These are phyloP conservation scores for Chaetura pelagica DNA, from an alignment of 2,113 vertebrate species.

Conservation along the genomic window DNA sequence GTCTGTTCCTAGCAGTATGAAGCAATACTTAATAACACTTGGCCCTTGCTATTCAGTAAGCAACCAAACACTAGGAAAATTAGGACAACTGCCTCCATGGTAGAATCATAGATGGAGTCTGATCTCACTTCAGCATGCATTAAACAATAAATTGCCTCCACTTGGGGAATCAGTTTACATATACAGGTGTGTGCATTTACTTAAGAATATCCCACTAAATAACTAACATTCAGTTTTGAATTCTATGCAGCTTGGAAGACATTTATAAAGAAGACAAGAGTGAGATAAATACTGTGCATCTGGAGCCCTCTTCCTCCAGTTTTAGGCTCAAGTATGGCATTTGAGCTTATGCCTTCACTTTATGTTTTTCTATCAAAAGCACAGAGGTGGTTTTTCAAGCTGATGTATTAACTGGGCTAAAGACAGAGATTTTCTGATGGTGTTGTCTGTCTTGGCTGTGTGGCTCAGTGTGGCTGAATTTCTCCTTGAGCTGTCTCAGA, in stretches of 20 bases:
- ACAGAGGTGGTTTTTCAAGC: not conserved
- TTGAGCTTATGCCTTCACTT: not conserved
- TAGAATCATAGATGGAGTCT: not conserved
- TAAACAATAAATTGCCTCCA: not conserved
- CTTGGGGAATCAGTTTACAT: not conserved
- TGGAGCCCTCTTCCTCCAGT: not conserved
- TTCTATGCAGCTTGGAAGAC: not conserved
- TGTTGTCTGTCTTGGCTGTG: not conserved
- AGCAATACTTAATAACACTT: not conserved
- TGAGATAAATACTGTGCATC: not conserved
- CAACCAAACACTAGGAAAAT: not conserved
- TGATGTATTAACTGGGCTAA: not conserved
- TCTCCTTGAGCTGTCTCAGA: not conserved
- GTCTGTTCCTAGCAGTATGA: not conserved
- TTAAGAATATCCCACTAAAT: not conserved
- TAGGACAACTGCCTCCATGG: not conserved
- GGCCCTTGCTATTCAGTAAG: not conserved
- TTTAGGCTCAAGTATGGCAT: not conserved
- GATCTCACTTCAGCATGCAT: not conserved
- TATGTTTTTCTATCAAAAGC: not conserved
- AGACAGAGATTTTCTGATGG: not conserved
- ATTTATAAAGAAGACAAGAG: not conserved
- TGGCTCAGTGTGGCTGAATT: not conserved
- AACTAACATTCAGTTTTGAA: not conserved
- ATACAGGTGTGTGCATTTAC: not conserved